Conservation (phyloP, 2,797 vertebrate genomes). For the Jordanella pulchra region DNA sequence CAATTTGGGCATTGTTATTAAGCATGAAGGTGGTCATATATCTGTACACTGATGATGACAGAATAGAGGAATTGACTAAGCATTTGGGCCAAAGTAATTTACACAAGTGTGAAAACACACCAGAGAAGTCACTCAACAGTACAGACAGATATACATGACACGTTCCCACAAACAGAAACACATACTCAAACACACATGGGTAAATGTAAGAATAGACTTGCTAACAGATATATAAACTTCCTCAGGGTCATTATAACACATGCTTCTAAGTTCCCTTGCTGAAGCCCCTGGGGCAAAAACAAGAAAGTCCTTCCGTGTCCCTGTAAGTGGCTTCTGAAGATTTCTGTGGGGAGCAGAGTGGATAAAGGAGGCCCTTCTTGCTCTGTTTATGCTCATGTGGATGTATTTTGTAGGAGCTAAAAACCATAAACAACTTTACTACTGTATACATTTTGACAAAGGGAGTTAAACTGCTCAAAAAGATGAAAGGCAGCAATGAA, state of each 20-base stretch:
- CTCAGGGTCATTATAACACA: conserved; percentile 50
- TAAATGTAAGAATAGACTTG: conserved; percentile 14
- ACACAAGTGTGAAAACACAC: neutral
- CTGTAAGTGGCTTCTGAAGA: conserved; percentile 53
- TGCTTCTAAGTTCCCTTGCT: conserved; percentile 37
- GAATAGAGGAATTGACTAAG: conserved; percentile 43
- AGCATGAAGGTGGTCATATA: conserved; percentile 49
- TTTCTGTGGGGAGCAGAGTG: conserved; percentile 44
- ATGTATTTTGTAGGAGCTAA: conserved; percentile 17
- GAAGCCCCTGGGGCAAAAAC: conserved; percentile 49
- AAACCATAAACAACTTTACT: conserved; percentile 3
- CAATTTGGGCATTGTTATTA: conserved; percentile 61
- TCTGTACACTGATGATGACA: conserved; percentile 46
- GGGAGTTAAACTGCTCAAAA: neutral
- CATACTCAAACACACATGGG: conserved; percentile 5
- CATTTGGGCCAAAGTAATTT: conserved; percentile 34
- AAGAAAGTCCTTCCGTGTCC: conserved; percentile 53
- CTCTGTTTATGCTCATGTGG: conserved; percentile 19
- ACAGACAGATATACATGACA: conserved; percentile 6
- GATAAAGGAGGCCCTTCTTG: conserved; percentile 52
- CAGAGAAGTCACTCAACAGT: neutral
- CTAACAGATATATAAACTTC: conserved; percentile 21
- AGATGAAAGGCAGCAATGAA: neutral
- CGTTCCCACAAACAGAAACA: neutral
- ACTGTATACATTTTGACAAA: conserved; percentile 21